Base-by-base conservation (phyloP, 2,888 invertebrate species). In the Epiperipatus broadwayi region DNA sequence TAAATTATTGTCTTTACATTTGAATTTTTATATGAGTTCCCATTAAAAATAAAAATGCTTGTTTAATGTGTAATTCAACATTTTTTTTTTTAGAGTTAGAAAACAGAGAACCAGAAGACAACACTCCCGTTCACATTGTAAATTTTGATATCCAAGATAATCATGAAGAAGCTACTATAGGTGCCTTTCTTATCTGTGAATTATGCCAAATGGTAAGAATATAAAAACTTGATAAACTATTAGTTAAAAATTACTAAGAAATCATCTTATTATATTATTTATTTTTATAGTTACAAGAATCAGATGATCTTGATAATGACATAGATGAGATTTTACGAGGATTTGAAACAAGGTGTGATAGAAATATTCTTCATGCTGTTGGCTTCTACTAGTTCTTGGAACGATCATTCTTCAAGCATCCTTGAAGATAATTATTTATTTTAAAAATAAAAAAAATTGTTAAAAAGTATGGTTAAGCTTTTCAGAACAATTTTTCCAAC, bases 111-210 rank as follows among this genome's bases (percentile, higher is more conserved):
- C 75, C 78, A 1, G 69, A 73, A 35, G 71, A 75, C 49, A 81
- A 80, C 60, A 77, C 81, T 38, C 79, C 85, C 4, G 89, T 84
- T 2, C 97, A 99, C 65, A 74, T 99, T 30, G 78, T 99, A 40
- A 99, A 99, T 59, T 77, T 99, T 49, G 97, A 99, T 57, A 91
- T 99, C 51, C 89, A 87, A 59, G 97, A 99, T 65, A 99, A 97
- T 63, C 89, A 95, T 48, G 97, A 99, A 60, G 97, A 99, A 61
- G 97, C 97, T 1, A 87, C 95, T 3, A 77, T 97, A 54, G 97
- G 97, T 47, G 95, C 97, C 22, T 93, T 95, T 64, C 69, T 93
- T 50, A 91, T 99, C 48, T 84, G 84, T 61, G 93, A 97, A 61
- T 72, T 99, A 64, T 83, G 89, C 48, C 73, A 76, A 40, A 75